These are phyloP conservation scores for Philopedon plagiatum DNA, from an alignment of 2,888 invertebrate species.

Conservation along the genomic window DNA sequence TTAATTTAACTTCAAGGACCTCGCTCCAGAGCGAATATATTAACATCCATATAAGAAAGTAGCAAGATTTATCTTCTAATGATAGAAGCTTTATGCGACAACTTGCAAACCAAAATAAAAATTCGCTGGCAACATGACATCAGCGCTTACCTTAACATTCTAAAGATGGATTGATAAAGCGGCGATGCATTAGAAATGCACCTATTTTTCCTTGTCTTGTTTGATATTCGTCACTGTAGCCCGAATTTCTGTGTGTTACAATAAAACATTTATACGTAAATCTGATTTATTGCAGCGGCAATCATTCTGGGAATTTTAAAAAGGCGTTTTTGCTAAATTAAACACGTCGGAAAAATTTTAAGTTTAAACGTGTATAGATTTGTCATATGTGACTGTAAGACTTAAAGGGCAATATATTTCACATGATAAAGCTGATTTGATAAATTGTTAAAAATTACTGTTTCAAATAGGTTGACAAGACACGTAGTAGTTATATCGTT, in stretches of 20 bases:
- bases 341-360: conserved; percentile 14
- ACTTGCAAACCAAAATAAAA: too few species aligned
- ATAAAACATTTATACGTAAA: conserved; percentile 27
- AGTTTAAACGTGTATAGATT: conserved; percentile 16
- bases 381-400: neutral
- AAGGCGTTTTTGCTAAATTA: conserved; percentile 32
- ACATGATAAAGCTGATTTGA: neutral
- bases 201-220: conserved; percentile 29
- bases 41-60: too few species aligned
- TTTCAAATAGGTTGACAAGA: too few species aligned
- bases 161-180: neutral
- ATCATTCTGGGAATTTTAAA: conserved; percentile 35
- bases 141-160: neutral
- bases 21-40: too few species aligned
- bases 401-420: neutral
- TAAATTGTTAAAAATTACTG: neutral
- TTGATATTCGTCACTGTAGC: conserved; percentile 27
- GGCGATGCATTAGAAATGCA: conserved; percentile 23
- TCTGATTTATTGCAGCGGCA: conserved; percentile 32
- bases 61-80: too few species aligned
- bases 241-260: conserved; percentile 23
- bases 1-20: too few species aligned
- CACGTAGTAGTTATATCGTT: too few species aligned
- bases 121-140: neutral
- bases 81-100: too few species aligned